Evolutionary conservation across 2,888 invertebrate species (phyloP), one percentile per base, ranked within the genome.

Genomic region (Eretmocerus hayati): DNA sequence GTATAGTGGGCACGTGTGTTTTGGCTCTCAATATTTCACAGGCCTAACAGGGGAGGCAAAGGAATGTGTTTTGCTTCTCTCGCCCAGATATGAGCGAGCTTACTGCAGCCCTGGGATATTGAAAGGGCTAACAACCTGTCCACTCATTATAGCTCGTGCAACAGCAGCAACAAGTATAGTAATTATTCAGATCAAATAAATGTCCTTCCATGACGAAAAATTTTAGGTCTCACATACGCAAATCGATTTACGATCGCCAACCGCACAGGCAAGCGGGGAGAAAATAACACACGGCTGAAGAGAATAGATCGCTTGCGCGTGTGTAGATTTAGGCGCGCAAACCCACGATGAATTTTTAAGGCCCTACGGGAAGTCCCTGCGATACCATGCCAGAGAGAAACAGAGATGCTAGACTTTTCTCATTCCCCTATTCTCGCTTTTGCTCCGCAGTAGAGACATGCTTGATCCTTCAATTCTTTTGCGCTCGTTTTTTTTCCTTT

Each of bases 271-370:
- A 21, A n/a, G 19, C 13, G 32, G 33, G 40, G 36, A 41, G 16
- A 19, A 23, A 19, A 21, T 20, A 44, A 19, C 42, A 32, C 20
- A 4, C 22, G 15, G 51, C 46, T 50, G 46, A 50, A 50, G 44
- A 50, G 49, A 51, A 57, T 49, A 50, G 57, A 50, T 53, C 41
- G 51, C 44, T 35, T 53, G 50, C 47, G 50, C 54, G 52, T 54
- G 60, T 60, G 62, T 62, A 58, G 62, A 64, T 64, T 64, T 63
- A 59, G 59, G 61, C 58, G 62, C 56, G 59, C 62, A 58, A 61
- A 61, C 59, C 60, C 56, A 51, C 58, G 58, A 61, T 64, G 59
- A 63, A 64, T 64, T 62, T 64, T 64, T 64, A 62, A 64, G 55
- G 55, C 52, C 53, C 46, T 53, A 54, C 54, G 56, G 58, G 59